A percentile compares a stretch with the other conserved stretches of the same genome.
Conservation (phyloP, 2,888 invertebrate species). For the Ormia ochracea region DNA sequence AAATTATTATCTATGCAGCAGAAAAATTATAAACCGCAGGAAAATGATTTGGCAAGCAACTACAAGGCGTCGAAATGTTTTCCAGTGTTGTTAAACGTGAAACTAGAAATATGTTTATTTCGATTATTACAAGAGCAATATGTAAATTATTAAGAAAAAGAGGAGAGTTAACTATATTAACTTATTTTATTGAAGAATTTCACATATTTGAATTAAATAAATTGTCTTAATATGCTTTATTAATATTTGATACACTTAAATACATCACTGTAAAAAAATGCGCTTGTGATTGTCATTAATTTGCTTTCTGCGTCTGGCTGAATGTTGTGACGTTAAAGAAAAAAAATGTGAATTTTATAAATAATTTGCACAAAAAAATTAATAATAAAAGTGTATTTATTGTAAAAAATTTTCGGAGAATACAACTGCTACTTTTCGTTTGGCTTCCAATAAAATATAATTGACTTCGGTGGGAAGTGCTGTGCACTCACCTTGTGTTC, state of each 20-base stretch:
- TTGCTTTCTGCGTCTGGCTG: slow-evolving; percentile 10
- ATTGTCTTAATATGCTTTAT: background rate
- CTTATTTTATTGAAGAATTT: background rate
- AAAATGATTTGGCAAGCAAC: slow-evolving; percentile 45
- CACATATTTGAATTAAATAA: background rate
- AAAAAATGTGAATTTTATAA: slow-evolving; percentile 8
- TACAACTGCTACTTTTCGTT: too few relatives aligned
- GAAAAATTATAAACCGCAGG: slow-evolving; percentile 42
- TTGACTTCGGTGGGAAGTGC: too few relatives aligned
- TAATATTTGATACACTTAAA: background rate
- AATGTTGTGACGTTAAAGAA: slow-evolving; percentile 39
- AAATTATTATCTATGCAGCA: slow-evolving; percentile 9
- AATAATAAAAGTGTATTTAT: background rate
- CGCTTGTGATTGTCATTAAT: slow-evolving; percentile 4
- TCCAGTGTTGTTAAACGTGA: slow-evolving; percentile 44
- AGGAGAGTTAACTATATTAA: background rate
- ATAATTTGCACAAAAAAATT: background rate
- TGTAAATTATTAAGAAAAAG: background rate
- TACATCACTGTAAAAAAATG: background rate
- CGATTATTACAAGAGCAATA: background rate
- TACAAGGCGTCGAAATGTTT: slow-evolving; percentile 42
- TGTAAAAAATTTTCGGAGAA: background rate
- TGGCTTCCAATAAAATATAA: too few relatives aligned
- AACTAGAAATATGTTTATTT: background rate
- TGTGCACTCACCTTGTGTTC: too few relatives aligned